Percentiles rank a stretch among this genome's conserved stretches.
Evolutionary conservation across 2,113 vertebrate species (phyloP).

Genomic region (Gasterosteus nipponicus): DNA sequence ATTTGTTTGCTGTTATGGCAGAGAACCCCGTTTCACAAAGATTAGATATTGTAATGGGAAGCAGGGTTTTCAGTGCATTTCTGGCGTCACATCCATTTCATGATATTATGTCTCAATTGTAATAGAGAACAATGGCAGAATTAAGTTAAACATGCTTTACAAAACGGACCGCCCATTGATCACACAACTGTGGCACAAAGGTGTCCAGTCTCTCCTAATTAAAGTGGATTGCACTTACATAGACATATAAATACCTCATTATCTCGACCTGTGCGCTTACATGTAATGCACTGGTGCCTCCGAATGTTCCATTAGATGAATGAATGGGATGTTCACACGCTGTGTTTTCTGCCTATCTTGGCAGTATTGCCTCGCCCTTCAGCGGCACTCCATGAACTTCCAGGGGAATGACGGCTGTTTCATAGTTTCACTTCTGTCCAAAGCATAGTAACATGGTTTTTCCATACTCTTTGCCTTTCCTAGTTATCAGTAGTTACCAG

Average conservation of each 20-base stretch:
- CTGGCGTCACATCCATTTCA: too few species aligned
- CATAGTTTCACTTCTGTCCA: conserved; percentile 13
- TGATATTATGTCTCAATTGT: too few species aligned
- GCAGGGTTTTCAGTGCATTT: too few species aligned
- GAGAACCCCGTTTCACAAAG: too few species aligned
- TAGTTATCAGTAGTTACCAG: conserved; percentile 18
- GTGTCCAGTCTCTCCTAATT: neutral
- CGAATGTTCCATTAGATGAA: conserved; percentile 25
- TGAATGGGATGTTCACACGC: conserved; percentile 21
- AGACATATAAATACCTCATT: conserved; percentile 12
- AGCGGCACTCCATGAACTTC: conserved; percentile 10
- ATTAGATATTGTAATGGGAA: too few species aligned
- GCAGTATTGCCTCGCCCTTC: neutral
- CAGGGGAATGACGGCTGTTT: conserved; percentile 4
- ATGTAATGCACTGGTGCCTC: neutral
- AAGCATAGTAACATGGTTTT: conserved; percentile 21
- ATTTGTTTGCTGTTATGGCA: too few species aligned
- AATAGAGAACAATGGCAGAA: too few species aligned
- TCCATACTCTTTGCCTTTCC: conserved; percentile 1
- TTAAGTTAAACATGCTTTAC: too few species aligned
- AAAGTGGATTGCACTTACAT: conserved; percentile 10
- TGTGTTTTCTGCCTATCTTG: conserved; percentile 6
- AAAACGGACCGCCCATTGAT: too few species aligned
- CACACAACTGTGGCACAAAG: neutral
- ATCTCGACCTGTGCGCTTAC: neutral